Evolutionary conservation across 1,140 invertebrate genomes (phyloP).

Genomic region (Ylistrum balloti): DNA sequence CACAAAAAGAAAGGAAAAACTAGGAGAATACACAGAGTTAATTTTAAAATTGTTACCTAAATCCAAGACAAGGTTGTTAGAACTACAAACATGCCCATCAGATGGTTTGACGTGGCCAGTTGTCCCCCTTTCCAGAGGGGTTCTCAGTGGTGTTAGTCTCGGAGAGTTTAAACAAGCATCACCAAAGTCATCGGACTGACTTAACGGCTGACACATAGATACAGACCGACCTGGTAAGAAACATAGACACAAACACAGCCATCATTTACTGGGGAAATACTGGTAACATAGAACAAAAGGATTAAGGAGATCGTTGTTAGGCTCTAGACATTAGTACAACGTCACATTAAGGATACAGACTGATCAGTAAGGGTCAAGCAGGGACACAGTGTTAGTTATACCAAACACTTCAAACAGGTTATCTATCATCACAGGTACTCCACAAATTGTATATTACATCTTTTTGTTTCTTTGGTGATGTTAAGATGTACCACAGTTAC

Average conservation of each 20-base stretch:
- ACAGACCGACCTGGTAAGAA: slow-evolving; percentile 47
- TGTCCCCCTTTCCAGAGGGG: slow-evolving; percentile 58
- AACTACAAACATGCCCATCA: background rate
- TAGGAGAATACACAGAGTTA: background rate
- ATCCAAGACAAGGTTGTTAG: slow-evolving; percentile 1
- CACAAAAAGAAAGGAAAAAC: background rate
- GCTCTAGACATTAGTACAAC: no score
- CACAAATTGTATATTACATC: no score
- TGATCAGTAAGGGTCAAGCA: no score
- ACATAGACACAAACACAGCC: slow-evolving; percentile 12
- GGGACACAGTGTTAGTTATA: no score
- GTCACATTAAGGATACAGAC: no score
- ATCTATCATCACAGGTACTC: no score
- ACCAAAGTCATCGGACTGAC: slow-evolving; percentile 51
- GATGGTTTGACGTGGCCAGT: background rate
- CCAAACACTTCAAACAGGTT: no score
- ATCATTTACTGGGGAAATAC: no score
- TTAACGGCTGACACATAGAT: slow-evolving; percentile 49
- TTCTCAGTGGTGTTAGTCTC: slow-evolving; percentile 45
- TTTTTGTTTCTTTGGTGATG: no score
- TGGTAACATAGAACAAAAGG: no score
- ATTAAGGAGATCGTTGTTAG: no score
- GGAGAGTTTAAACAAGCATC: slow-evolving; percentile 40
- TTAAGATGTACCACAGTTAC: no score
- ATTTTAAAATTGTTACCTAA: background rate